These are phyloP conservation scores for Melanotaenia duboulayi DNA, from an alignment of 2,113 vertebrate species.

Conservation along the genomic window DNA sequence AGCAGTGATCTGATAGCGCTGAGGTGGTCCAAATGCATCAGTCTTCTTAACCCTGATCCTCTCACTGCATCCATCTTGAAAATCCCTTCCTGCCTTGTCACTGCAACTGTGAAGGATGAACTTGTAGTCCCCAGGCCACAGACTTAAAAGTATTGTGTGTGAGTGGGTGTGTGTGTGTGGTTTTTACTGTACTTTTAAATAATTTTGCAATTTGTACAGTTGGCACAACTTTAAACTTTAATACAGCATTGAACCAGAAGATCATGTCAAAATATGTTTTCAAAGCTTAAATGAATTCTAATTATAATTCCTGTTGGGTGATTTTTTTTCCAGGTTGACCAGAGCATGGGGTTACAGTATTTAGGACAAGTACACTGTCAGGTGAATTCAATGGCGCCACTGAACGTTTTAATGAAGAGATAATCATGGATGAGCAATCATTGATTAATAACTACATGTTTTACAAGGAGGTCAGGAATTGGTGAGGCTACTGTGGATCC, in stretches of 20 bases:
- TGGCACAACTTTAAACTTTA: conserved; percentile 42
- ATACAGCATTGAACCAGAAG: conserved; percentile 34
- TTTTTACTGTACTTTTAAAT: conserved; percentile 10
- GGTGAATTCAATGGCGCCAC: conserved; percentile 52
- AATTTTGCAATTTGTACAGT: conserved; percentile 36
- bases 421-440: conserved; percentile 75
- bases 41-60: conserved; percentile 61
- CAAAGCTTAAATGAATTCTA: conserved; percentile 64
- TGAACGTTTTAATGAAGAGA: conserved; percentile 72
- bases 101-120: conserved; percentile 41
- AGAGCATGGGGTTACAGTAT: conserved; percentile 30
- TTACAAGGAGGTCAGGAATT: conserved; percentile 75
- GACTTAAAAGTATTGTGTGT: conserved; percentile 30
- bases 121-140: conserved; percentile 25
- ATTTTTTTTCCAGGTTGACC: conserved; percentile 38
- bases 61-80: conserved; percentile 60
- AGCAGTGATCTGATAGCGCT: conserved; percentile 72
- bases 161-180: not conserved
- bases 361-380: conserved; percentile 43
- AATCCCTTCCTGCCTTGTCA: conserved; percentile 43
- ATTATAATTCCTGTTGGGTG: conserved; percentile 47
- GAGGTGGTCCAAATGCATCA: conserved; percentile 70
- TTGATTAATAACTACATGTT: conserved; percentile 79
- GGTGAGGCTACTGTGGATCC: conserved; percentile 62
- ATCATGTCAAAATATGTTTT: conserved; percentile 52